These are phyloP conservation scores for Gymnoscelis rufifasciata DNA, from an alignment of 2,888 invertebrate genomes.

Conservation along the genomic window DNA sequence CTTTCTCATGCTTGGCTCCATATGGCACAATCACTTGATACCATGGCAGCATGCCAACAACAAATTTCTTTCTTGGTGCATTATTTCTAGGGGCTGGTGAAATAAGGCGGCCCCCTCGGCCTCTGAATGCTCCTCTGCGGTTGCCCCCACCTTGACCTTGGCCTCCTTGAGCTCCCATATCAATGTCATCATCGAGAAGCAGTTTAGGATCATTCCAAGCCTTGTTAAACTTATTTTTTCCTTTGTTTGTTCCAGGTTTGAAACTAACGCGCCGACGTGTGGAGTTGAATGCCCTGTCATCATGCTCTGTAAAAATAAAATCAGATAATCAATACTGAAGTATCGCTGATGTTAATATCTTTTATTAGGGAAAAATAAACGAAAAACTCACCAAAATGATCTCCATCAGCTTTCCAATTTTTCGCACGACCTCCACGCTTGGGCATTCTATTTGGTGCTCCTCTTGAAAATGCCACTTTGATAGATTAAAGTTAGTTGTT, in stretches of 20 bases:
- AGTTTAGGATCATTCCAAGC: constrained; percentile 67
- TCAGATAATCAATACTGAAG: too few relatives aligned
- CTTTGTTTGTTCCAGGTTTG: constrained; percentile 69
- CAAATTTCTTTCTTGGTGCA: constrained; percentile 61
- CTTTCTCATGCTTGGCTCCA: constrained; percentile 87
- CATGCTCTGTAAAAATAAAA: constrained; percentile 54
- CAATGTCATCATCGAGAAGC: constrained; percentile 81
- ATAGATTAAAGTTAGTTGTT: neutral
- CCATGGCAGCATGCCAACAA: constrained; percentile 81
- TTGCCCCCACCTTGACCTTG: constrained; percentile 47
- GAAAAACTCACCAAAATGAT: constrained; percentile 60
- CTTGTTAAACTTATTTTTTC: constrained; percentile 61
- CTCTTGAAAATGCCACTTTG: neutral
- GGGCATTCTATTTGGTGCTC: constrained; percentile 48
- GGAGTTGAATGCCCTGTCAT: constrained; percentile 56
- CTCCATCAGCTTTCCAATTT: constrained; percentile 58
- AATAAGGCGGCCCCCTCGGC: constrained; percentile 61
- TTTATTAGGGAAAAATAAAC: neutral
- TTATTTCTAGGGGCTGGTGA: constrained; percentile 65
- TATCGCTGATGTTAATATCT: too few relatives aligned
- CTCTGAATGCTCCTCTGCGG: constrained; percentile 51
- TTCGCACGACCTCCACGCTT: constrained; percentile 66
- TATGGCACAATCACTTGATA: constrained; percentile 85
- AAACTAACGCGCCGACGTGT: constrained; percentile 76
- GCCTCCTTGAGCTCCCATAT: constrained; percentile 73